Percentiles rank a stretch among this genome's conserved stretches.
Evolutionary conservation across 2,888 invertebrate genomes (phyloP).

Genomic region (Aporophyla lueneburgensis): DNA sequence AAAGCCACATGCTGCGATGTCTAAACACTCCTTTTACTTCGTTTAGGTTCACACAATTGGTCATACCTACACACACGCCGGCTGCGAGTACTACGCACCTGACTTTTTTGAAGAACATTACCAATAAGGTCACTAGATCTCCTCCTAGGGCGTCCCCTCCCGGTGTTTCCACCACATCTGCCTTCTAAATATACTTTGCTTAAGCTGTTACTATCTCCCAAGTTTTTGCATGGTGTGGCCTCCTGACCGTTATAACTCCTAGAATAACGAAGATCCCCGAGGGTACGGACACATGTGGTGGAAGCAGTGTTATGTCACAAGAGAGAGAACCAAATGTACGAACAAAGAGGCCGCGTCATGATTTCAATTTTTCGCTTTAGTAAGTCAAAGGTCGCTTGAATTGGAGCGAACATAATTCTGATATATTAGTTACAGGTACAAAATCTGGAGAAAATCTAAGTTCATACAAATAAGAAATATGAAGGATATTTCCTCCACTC

Average conservation of each 20-base stretch:
- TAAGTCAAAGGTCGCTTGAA: conserved; percentile 40
- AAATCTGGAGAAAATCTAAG: conserved; percentile 16
- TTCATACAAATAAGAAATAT: conserved; percentile 23
- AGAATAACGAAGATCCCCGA: neutral
- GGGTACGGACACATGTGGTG: conserved; percentile 2
- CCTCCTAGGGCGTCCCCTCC: too few relatives aligned
- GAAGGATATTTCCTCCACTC: conserved; percentile 29
- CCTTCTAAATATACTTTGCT: too few relatives aligned
- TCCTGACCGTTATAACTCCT: conserved; percentile 10
- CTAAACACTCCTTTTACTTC: too few relatives aligned
- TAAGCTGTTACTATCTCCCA: neutral
- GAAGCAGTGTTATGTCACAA: conserved; percentile 21
- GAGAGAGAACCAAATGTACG: conserved; percentile 12
- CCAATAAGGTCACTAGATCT: too few relatives aligned
- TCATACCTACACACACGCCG: too few relatives aligned
- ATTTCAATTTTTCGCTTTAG: conserved; percentile 57
- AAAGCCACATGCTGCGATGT: too few relatives aligned
- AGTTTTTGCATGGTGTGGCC: neutral
- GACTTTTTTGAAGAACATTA: too few relatives aligned
- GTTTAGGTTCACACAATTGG: too few relatives aligned
- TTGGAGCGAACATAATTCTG: conserved; percentile 51
- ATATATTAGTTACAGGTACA: conserved; percentile 51
- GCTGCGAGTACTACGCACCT: too few relatives aligned
- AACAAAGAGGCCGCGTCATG: conserved; percentile 41
- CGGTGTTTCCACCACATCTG: too few relatives aligned